A percentile compares a stretch with the other conserved stretches of the same genome.
phyloP scores from a whole-genome alignment of 2,797 vertebrate species.

The Rallus crepitans region DNA sequence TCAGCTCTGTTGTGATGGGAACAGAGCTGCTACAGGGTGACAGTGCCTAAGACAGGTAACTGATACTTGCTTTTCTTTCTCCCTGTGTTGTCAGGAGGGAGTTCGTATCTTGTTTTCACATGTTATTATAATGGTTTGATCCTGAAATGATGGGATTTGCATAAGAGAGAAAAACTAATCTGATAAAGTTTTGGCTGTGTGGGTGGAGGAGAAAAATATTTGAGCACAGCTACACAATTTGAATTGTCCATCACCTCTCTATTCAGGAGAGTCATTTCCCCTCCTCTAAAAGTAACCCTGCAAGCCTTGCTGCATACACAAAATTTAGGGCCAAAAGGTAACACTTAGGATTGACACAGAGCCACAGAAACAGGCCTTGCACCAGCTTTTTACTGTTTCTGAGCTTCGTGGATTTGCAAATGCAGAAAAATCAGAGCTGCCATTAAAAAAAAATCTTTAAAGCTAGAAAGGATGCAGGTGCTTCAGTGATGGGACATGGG shows the following conservation, averaged over 20 bases:
- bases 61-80: neutral
- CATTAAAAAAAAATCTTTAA: neutral
- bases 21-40: neutral
- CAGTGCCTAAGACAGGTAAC: neutral
- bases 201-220: neutral
- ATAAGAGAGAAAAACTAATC: neutral
- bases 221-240: neutral
- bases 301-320: neutral
- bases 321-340: neutral
- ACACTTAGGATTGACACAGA: neutral
- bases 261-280: neutral
- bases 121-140: neutral
- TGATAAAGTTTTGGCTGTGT: neutral
- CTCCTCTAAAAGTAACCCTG: neutral
- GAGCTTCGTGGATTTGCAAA: neutral
- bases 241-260: neutral
- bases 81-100: neutral
- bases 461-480: neutral
- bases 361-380: neutral
- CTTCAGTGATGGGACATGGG: neutral
- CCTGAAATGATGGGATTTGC: neutral
- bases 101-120: neutral
- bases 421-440: neutral
- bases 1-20: neutral
- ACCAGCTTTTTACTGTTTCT: neutral